Percentiles rank a stretch among this genome's conserved stretches.
Conservation (phyloP, 1,140 invertebrate genomes). For the Achroia grisella region DNA sequence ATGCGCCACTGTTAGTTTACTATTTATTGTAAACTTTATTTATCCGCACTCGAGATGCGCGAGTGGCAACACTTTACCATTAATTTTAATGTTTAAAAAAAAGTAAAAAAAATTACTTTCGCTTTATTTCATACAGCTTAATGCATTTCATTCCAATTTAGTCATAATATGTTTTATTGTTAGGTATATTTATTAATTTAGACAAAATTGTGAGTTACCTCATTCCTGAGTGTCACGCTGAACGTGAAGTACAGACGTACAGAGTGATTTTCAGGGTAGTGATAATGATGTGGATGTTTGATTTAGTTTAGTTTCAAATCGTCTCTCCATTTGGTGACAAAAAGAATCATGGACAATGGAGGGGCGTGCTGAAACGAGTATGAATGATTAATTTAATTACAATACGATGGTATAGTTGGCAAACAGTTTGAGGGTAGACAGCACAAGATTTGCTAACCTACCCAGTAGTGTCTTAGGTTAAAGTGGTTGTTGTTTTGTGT, state of each 20-base stretch:
- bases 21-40: slow-evolving; percentile 68
- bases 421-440: slow-evolving; percentile 22
- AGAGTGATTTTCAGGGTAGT: not conserved
- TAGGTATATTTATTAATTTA: slow-evolving; percentile 55
- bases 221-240: not conserved
- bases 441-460: slow-evolving; percentile 60
- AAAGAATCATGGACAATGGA: not conserved
- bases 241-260: not conserved
- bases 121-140: slow-evolving; percentile 59
- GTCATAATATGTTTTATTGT: slow-evolving; percentile 59
- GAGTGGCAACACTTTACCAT: slow-evolving; percentile 20
- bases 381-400: slow-evolving; percentile 23
- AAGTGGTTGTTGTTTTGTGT: slow-evolving; percentile 59
- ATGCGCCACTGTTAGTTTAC: slow-evolving; percentile 44
- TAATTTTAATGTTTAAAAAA: slow-evolving; percentile 36
- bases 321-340: slow-evolving; percentile 6
- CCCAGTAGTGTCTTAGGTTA: slow-evolving; percentile 45
- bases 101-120: slow-evolving; percentile 32
- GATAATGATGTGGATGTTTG: not conserved
- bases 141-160: slow-evolving; percentile 60
- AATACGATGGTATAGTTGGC: slow-evolving; percentile 19
- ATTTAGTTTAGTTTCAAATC: slow-evolving; percentile 9
- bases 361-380: slow-evolving; percentile 11
- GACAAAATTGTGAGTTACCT: slow-evolving; percentile 61
- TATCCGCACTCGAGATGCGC: slow-evolving; percentile 27